Conservation (phyloP, 2,797 vertebrate species). For the Chiroxiphia lanceolata region DNA sequence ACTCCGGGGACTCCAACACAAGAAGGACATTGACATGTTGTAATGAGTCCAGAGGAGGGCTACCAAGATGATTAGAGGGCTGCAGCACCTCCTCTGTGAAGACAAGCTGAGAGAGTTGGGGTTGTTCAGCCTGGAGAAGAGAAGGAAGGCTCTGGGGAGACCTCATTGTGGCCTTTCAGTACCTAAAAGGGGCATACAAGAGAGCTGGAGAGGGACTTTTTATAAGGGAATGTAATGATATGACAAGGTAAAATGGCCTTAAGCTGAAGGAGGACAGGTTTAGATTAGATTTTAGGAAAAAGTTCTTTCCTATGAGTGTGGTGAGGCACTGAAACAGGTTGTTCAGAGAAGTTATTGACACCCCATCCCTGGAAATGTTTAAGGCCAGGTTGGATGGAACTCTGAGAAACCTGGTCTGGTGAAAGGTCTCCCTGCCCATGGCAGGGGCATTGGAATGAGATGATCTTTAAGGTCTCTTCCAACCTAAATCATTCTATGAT, state of each 20-base stretch:
- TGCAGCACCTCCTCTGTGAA: neutral
- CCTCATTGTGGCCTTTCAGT: neutral
- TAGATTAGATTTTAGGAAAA: neutral
- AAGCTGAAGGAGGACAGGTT: neutral
- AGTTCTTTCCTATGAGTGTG: neutral
- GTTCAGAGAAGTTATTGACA: neutral
- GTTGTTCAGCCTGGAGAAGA: neutral
- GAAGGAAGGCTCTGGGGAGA: neutral
- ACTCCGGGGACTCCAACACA: no score
- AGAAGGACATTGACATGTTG: no score
- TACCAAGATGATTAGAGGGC: neutral
- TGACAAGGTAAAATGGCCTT: neutral
- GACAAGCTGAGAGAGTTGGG: neutral
- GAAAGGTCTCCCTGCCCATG: neutral
- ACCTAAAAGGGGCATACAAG: neutral
- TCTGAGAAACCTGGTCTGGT: neutral
- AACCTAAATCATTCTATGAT: neutral
- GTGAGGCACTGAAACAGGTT: neutral
- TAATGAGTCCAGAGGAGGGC: neutral
- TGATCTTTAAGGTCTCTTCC: neutral
- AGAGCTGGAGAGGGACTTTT: neutral
- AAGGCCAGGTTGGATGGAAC: neutral
- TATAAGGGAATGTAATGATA: neutral
- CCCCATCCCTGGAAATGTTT: neutral
- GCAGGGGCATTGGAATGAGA: neutral